Evolutionary conservation across 2,888 invertebrate genomes (phyloP), one percentile per base, ranked within the genome.

Genomic region (Diarsia dahlii): DNA sequence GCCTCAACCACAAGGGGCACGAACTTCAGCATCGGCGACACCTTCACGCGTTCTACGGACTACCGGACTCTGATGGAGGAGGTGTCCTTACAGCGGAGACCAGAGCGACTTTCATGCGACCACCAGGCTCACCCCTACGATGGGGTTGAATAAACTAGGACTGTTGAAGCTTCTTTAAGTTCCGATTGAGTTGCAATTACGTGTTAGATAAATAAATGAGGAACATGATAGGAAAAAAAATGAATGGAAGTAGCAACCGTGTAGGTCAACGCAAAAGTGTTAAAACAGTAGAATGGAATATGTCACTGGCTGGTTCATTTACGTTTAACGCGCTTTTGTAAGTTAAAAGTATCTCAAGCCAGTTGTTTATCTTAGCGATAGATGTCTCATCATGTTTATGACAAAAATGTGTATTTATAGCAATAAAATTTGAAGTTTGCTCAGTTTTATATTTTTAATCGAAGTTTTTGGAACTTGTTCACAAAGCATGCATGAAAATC

Each of bases 111-210:
- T 91, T 95, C 78, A 91, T 95, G 89, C 91, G 96, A 92, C 96
- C 96, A 76, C 96, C 96, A 6, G 96, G 96, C 80, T 96, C 96
- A 23, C 96, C 96, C 5, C 88, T 96, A 56, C 92, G 96, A 82
- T 97, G 96, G 95, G 96, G 97, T 75, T 95, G 90, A 95, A 89
- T 85, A 72, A 56, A 74, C 65, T 77, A 78, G 65, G n/a, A 80
- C 76, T 80, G 66, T 76, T 78, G 15, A 71, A 63, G 81, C 81
- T 80, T 82, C 67, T 81, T 78, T 83, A 71, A 62, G 76, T 79
- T 84, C 72, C 54, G 20, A 65, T 79, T 87, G 58, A 63, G 81
- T 87, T 85, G 87, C 85, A 81, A 65, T 82, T 77, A 82, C 82
- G 80, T 84, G 80, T 81, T 85, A 86, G 81, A 80, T 76, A 77